phyloP scores from a whole-genome alignment of 2,113 vertebrate species.

The Erpornis zantholeuca region DNA sequence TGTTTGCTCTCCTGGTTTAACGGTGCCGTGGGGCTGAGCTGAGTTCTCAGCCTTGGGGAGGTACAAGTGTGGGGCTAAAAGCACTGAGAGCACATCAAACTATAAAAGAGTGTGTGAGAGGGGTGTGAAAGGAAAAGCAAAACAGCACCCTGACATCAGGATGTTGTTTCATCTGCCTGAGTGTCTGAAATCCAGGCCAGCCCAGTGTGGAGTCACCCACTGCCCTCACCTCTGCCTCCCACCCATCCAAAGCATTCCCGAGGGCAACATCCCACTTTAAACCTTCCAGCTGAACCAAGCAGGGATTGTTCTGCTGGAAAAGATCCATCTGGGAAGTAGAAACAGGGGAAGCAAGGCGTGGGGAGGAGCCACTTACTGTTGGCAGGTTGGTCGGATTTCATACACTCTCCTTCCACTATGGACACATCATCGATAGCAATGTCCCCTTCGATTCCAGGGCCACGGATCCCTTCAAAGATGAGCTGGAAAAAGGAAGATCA shows the following conservation, averaged over 20 bases:
- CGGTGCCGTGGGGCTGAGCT: no score
- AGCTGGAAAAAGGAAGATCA: constrained; percentile 71
- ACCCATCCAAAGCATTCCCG: background rate
- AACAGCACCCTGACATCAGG: no score
- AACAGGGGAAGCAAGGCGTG: rapidly evolving
- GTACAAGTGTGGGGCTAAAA: no score
- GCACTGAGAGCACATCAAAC: no score
- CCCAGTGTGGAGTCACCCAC: rapidly evolving
- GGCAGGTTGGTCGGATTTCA: constrained; percentile 82
- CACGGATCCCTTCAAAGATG: constrained; percentile 93
- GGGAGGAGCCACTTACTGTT: constrained; percentile 78
- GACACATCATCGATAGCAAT: constrained; percentile 97
- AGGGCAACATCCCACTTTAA: background rate
- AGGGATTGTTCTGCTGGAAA: background rate
- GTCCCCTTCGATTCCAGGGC: constrained; percentile 95
- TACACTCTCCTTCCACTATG: constrained; percentile 93
- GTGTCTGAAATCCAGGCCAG: background rate
- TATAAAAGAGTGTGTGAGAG: no score
- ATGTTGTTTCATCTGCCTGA: background rate
- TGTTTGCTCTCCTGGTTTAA: no score
- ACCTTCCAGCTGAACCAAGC: background rate
- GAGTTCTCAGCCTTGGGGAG: no score
- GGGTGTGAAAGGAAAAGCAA: no score
- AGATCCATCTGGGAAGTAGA: background rate
- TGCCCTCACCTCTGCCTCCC: background rate